Base-by-base conservation (phyloP, 2,797 vertebrate genomes). In the Holocentrus rufus region DNA sequence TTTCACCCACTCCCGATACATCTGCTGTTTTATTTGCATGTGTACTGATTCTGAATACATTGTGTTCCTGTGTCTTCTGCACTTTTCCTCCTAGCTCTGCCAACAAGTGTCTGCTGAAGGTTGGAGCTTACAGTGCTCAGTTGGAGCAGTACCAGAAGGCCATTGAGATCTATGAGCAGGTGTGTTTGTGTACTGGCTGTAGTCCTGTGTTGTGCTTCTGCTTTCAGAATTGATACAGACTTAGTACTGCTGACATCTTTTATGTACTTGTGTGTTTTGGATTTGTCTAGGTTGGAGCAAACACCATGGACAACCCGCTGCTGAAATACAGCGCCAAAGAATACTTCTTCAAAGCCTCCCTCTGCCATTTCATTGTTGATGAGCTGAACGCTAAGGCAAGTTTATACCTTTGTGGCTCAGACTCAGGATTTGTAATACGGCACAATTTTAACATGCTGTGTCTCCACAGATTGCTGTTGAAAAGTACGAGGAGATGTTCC, bases 401-500 rank as follows among this genome's bases (percentile, higher is more conserved):
- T 85, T 75, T 7, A 2, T 22, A 0, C 39, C n/a, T 44, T 0
- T 0, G 31, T 5, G 59, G 39, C 60, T 52, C 31, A 4, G 27
- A n/a, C 8, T 42, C 4, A 25, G 74, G 55, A 62, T 49, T 23
- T 14, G 27, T 7, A 13, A 18, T 17, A 17, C 23, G 18, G 14
- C 42, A 9, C 25, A 55, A 13, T 71, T 62, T 54, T 65, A 80
- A 85, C 64, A 20, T 7, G 0, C 53, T 23, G 18, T 67, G 50
- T 84, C 78, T 88, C 46, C 17, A 94, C 79, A 99, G 98, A 96
- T 99, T 8, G 98, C 98, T 0, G 90, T 99, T 54, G 98, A 97
- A 87, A 99, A 99, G 65, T 99, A 99, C 0, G 98, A 99, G 82
- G 97, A 99, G 90, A 98, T 99, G 98, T 99, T 99, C 87, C 98